Base-by-base conservation (phyloP, 2,888 invertebrate species). In the Pristionchus exspectatus region DNA sequence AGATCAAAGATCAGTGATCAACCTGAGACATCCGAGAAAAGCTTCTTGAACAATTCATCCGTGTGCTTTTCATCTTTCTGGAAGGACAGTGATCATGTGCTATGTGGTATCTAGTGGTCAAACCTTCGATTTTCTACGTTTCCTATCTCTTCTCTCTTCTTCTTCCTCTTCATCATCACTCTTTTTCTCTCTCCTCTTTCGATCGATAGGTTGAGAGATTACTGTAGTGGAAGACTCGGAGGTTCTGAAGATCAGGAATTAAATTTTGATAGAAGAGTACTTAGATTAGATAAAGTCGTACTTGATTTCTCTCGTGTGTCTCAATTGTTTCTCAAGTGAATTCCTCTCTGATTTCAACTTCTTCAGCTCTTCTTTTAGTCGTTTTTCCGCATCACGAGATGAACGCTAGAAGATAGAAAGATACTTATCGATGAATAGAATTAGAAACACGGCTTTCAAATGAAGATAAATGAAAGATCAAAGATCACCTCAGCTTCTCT, bases 151-250 rank as follows among this genome's bases (percentile, higher is more conserved):
- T 89, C 50, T 89, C 69, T 87, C 77, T 9, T 50, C 77, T 18
- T 90, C 90, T 54, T 91, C 87, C 83, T 91, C 90, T 27, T 81
- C 84, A 4, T 91, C 87, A 18, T 90, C 91, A 89, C 89, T 90
- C 30, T 92, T 91, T 74, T 90, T 88, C 16, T 91, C 87, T 85
- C 90, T 69, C 66, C 88, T 89, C 88, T 85, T 85, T 50, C 59
- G 27, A 33, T 85, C 84, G 2, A 24, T 12, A 9, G 21, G 21
- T 1, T 85, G 84, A 7, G 38, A 56, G 50, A 85, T 21, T 4
- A 59, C 27, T 10, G 33, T 10, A 21, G 59, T 50, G 21, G 56
- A 24, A 12, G 44, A 0, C 21, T 85, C 85, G 10, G 85, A 33
- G 59, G 59, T 59, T 33, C 63, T 56, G 50, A 85, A 85, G 12